Base-by-base conservation (phyloP, 2,797 vertebrate genomes). In the Cryptoprocta ferox region DNA sequence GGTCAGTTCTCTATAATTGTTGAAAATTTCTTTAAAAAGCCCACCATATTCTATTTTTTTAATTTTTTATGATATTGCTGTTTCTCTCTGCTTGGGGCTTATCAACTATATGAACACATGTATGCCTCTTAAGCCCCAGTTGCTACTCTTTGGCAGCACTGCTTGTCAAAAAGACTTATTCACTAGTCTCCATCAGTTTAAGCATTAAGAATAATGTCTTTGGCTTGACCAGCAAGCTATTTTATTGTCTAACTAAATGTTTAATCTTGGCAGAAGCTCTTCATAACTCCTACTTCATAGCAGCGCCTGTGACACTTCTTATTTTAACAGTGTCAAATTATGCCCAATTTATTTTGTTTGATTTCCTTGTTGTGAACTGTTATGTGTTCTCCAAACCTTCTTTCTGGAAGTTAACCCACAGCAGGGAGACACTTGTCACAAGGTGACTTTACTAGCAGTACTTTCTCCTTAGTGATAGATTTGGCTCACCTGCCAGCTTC, bases 341-440 rank as follows among this genome's bases (percentile, higher is more conserved):
- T 97, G 97, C 98, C 98, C 96, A 97, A 96, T 98, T 98, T 98
- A 97, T 98, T 98, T 98, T 98, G 98, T 98, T 98, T 98, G 97
- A 98, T 98, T 99, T 98, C 95, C 98, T 97, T 94, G 90, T 98
- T 98, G 93, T 89, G 97, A 97, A 94, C 39, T 65, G 82, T 95
- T 98, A 96, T 91, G 89, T 97, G 94, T 94, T 98, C 97, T 96
- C 89, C 91, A 93, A 98, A 86, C 94, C 98, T 95, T 95, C 95
- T 98, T 98, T 98, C 93, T 97, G 96, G 97, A 93, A 92, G 98
- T 98, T 99, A 99, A 98, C 97, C 97, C 96, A 30, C 98, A 99
- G 98, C 98, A 96, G 99, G 98, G 98, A 97, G 93, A 98, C 97
- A 98, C 98, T 98, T 98, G 98, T 98, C 97, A 97, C 97, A 98